Evolutionary conservation across 2,888 invertebrate genomes (phyloP), one percentile per base, ranked within the genome.

Genomic region (Meta bourneti): DNA sequence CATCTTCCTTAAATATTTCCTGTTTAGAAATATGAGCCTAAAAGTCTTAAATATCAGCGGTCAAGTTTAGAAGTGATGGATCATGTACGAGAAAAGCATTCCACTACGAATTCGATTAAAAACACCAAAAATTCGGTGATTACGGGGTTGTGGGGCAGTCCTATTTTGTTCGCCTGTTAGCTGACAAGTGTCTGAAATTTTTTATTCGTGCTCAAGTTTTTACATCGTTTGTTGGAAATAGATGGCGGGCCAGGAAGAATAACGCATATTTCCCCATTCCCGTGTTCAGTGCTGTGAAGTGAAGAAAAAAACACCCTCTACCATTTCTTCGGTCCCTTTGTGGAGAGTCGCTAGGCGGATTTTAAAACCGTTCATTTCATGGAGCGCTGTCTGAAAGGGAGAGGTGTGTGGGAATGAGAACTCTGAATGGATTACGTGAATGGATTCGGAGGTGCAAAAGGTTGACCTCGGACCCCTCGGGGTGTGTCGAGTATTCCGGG

Each of bases 401-500:
- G 84, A 84, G 84, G 84, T 75, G 84, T 61, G 61, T 61, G 84
- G n/a, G 74, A 75, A 61, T 20, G 34, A 61, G 61, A 54, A 75
- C 54, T 75, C 20, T 69, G 48, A 61, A 86, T 77, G 6, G 34
- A 6, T 80, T n/a, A 16, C 48, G 52, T 79, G 83, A 52, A 74
- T 54, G 54, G 8, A 19, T 71, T 16, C 52, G 8, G 69, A 81
- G 48, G 54, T 19, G 49, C 74, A 72, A 84, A 54, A 20, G 19
- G 48, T 72, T 88, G 81, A 88, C 88, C 75, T 34, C 7, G 13
- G 70, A 16, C 49, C 49, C 16, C 51, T 49, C 16, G 80, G 86
- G 88, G 88, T 88, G 88, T 88, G 88, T 61, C 86, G 52, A 71
- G 71, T 71, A 20, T 34, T 34, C 52, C 48, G 54, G 16, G 61